Evolutionary conservation across 2,113 vertebrate species (phyloP).

Genomic region (Vidua chalybeata): DNA sequence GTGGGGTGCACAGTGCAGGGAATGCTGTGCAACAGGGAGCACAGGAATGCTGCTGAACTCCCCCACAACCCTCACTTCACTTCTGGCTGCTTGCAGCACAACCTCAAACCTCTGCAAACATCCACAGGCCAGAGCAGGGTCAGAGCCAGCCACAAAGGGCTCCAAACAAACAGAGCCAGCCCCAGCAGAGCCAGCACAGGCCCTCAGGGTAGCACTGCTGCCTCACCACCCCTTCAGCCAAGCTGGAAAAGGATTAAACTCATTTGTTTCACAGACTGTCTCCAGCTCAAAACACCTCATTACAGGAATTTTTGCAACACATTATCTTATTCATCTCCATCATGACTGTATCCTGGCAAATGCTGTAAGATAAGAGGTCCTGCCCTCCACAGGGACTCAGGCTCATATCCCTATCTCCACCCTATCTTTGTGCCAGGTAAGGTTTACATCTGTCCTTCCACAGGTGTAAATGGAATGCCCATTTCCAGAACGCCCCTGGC

Average conservation of each 20-base stretch:
- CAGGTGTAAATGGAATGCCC: too few relatives aligned
- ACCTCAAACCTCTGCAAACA: neutral
- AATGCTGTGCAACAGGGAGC: neutral
- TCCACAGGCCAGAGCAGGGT: neutral
- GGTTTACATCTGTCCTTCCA: neutral
- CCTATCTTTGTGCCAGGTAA: neutral
- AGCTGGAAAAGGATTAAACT: neutral
- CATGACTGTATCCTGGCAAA: neutral
- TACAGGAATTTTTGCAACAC: neutral
- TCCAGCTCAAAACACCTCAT: neutral
- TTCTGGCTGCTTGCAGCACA: neutral
- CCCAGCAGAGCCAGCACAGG: neutral
- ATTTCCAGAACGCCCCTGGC: neutral
- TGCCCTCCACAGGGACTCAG: neutral
- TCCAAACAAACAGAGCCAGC: conserved; percentile 4
- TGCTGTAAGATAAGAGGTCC: neutral
- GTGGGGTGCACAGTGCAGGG: neutral
- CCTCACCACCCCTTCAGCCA: neutral
- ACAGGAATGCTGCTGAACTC: neutral
- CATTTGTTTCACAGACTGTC: neutral
- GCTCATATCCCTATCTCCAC: neutral
- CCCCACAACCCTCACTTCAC: neutral
- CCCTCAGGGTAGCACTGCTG: neutral
- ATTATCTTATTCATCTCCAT: neutral
- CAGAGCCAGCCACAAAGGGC: neutral